Evolutionary conservation across 2,113 vertebrate genomes (phyloP), one percentile per base, ranked within the genome.

Genomic region (Oryzias melastigma): DNA sequence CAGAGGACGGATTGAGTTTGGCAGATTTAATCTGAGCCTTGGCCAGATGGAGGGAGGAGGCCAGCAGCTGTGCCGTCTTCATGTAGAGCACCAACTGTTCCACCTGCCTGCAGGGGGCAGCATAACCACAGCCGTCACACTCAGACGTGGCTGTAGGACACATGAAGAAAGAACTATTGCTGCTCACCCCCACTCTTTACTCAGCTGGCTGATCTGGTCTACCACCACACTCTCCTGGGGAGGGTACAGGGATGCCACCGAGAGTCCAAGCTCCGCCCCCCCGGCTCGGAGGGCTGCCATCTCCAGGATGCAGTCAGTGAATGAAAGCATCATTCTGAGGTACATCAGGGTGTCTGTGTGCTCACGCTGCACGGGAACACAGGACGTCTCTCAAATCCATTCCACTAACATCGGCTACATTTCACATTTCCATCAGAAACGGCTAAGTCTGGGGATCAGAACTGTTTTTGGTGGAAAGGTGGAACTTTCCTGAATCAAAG

Each of bases 181-280:
- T 27, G 1, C 92, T 82, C 84, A 99, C 97, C 97, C 96, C 97
- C 97, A 99, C 35, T 98, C 97, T 78, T 92, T 98, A 91, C 96
- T 98, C 69, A 99, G 94, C 78, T 95, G 97, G 86, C 96, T 96
- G 79, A 98, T 98, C 90, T 98, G 95, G 90, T 98, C 95, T 43
- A 99, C 95, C 0, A 98, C 93, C 58, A 96, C 93, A 17, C 96
- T 98, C 80, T 99, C 97, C 71, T 98, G 97, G 42, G 95, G 94
- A 24, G 95, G 95, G 81, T 95, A 98, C 19, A 96, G 83, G 0
- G 94, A 95, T 0, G 95, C 94, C 0, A 88, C 86, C 0, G 95
- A 97, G 16, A 90, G 70, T 1, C 93, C 95, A 2, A 97, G 85
- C 27, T 97, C 95, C 0, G 78, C n/a, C 4, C 93, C 92, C 62